These are phyloP conservation scores for Eufriesea mexicana DNA, from an alignment of 1,140 invertebrate species.

Conservation along the genomic window DNA sequence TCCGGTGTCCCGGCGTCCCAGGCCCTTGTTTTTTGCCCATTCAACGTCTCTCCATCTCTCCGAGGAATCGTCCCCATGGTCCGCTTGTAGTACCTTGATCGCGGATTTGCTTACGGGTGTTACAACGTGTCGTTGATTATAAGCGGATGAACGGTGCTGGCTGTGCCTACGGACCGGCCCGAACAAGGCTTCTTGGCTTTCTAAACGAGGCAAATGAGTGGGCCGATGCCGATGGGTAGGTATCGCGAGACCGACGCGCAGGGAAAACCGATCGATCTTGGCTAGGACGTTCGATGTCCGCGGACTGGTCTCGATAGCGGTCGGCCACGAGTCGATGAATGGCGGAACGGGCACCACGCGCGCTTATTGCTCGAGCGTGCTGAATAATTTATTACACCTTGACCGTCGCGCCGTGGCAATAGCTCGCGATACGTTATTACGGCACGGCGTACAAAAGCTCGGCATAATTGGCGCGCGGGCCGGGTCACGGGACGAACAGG, in stretches of 20 bases:
- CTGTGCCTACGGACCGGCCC: too few relatives aligned
- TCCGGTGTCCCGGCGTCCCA: conserved; percentile 10
- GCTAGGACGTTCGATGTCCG: neutral
- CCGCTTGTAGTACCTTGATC: neutral
- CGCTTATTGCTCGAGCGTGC: conserved; percentile 42
- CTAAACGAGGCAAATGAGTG: too few relatives aligned
- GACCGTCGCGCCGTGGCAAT: conserved; percentile 34
- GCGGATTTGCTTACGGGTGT: conserved; percentile 13
- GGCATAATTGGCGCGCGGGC: conserved; percentile 18
- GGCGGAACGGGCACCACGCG: conserved; percentile 17
- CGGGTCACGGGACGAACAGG: too few relatives aligned
- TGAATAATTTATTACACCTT: conserved; percentile 49
- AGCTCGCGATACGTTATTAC: conserved; percentile 42
- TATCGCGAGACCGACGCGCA: too few relatives aligned
- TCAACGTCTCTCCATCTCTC: neutral
- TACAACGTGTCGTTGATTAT: neutral
- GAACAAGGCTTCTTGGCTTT: too few relatives aligned
- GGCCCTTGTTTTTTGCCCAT: conserved; percentile 1
- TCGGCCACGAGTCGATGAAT: conserved; percentile 20
- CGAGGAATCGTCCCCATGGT: neutral
- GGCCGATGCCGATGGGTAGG: too few relatives aligned
- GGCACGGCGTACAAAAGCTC: conserved; percentile 19
- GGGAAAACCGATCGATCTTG: neutral
- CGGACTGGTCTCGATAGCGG: neutral
- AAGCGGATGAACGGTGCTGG: neutral